Percentiles rank a stretch among this genome's conserved stretches.
phyloP scores from a whole-genome alignment of 1,140 invertebrate genomes.

The Popillia japonica region DNA sequence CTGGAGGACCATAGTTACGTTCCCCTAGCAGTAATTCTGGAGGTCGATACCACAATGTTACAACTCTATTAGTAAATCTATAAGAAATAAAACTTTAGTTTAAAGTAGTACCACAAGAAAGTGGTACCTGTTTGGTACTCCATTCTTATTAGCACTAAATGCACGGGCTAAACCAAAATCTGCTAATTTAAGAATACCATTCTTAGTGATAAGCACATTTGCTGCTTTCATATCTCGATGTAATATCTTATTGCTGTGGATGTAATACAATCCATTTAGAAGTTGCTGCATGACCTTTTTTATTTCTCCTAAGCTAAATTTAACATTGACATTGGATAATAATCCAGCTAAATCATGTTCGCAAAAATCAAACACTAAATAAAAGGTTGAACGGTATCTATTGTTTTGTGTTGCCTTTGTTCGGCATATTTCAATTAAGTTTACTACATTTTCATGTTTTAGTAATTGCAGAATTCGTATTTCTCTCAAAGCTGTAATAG shows the following conservation, averaged over 20 bases:
- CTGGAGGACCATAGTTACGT: constrained; percentile 93
- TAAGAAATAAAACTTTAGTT: not conserved
- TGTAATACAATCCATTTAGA: constrained; percentile 95
- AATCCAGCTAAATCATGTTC: constrained; percentile 98
- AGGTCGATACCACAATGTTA: constrained; percentile 97
- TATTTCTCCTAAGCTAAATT: constrained; percentile 96
- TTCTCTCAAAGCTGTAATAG: constrained; percentile 96
- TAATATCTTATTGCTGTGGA: constrained; percentile 95
- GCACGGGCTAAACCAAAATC: constrained; percentile 93
- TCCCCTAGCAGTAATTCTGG: constrained; percentile 92
- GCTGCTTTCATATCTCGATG: constrained; percentile 99
- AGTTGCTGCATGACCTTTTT: constrained; percentile 99
- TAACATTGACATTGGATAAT: constrained; percentile 94
- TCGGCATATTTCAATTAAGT: constrained; percentile 95
- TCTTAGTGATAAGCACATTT: constrained; percentile 97
- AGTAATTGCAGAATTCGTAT: constrained; percentile 96
- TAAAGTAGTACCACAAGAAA: not conserved
- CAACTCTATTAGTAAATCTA: constrained; percentile 95
- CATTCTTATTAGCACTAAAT: constrained; percentile 89
- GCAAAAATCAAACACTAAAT: constrained; percentile 98
- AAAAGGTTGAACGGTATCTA: constrained; percentile 93
- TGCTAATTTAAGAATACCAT: constrained; percentile 92
- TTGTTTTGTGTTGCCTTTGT: constrained; percentile 89
- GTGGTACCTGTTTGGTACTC: constrained; percentile 76
- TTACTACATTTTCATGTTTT: constrained; percentile 98